phyloP scores from a whole-genome alignment of 2,797 vertebrate genomes.

The Calcarius lapponicus region DNA sequence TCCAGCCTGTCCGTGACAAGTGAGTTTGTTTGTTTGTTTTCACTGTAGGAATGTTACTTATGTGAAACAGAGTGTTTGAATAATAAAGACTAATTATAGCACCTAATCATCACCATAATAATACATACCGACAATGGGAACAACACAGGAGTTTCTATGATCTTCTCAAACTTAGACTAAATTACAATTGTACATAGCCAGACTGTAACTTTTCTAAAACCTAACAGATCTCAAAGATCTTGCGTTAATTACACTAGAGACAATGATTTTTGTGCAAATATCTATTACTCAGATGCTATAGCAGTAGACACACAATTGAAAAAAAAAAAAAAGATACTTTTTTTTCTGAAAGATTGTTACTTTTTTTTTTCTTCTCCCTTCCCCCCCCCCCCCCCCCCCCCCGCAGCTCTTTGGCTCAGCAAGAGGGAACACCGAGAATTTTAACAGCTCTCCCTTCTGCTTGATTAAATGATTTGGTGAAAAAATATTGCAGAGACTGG shows the following conservation, averaged over 20 bases:
- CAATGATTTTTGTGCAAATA: background rate
- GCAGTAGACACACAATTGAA: background rate
- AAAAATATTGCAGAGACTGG: conserved; percentile 71
- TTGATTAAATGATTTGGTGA: conserved; percentile 83
- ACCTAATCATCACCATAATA: conserved; percentile 46
- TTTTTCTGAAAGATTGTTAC: conserved; percentile 47
- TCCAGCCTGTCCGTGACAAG: conserved; percentile 95
- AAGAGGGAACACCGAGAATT: conserved; percentile 93
- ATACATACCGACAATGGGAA: conserved; percentile 11
- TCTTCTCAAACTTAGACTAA: conserved; percentile 16
- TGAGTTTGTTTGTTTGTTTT: conserved; percentile 78
- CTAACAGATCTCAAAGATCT: conserved; percentile 2
- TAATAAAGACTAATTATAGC: conserved; percentile 8
- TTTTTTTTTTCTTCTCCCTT: background rate
- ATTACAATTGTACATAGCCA: background rate
- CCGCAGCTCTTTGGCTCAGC: conserved; percentile 90
- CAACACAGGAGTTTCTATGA: conserved; percentile 40
- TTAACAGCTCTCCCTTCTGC: conserved; percentile 93
- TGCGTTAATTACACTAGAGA: background rate
- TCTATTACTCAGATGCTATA: background rate
- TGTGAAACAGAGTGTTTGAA: conserved; percentile 41
- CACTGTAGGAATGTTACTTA: conserved; percentile 57
- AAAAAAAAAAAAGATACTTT: background rate
- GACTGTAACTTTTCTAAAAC: conserved; percentile 25
- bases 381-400: conserved; percentile 58